These are phyloP conservation scores for Thamnophis elegans DNA, from an alignment of 2,797 vertebrate genomes.

Conservation along the genomic window DNA sequence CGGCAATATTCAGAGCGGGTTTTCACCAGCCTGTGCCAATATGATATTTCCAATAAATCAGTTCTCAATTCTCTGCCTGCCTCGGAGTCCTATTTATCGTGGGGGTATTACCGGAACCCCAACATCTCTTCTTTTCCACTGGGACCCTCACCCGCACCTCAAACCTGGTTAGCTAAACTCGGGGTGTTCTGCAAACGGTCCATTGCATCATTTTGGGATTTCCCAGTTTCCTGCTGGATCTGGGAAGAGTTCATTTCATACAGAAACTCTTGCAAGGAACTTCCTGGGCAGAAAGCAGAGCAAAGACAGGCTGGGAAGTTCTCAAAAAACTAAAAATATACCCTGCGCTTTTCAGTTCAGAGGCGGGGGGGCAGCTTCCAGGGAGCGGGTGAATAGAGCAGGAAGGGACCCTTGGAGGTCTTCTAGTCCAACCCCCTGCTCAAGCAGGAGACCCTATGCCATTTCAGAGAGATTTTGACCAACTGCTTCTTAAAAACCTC, in stretches of 20 bases:
- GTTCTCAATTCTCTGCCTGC: no score
- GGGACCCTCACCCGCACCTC: not conserved
- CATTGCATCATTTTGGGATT: not conserved
- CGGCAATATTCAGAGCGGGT: no score
- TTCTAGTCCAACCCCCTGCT: no score
- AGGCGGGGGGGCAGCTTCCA: not conserved
- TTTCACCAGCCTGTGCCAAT: no score
- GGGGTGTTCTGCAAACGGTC: not conserved
- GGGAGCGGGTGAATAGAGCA: not conserved
- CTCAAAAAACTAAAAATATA: not conserved
- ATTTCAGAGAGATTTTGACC: no score
- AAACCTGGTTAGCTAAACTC: not conserved
- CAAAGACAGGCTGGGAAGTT: not conserved
- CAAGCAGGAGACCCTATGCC: no score
- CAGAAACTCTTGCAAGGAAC: not conserved
- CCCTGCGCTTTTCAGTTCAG: not conserved
- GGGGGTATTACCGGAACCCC: no score
- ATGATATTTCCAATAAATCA: no score
- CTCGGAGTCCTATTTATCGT: no score
- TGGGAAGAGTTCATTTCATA: not conserved
- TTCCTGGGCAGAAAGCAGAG: not conserved
- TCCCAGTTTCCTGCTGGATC: not conserved
- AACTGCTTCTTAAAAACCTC: not conserved
- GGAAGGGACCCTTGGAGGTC: not conserved
- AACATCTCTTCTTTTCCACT: not conserved